Conservation (phyloP, 2,888 invertebrate species). For the Nephrotoma flavescens region DNA sequence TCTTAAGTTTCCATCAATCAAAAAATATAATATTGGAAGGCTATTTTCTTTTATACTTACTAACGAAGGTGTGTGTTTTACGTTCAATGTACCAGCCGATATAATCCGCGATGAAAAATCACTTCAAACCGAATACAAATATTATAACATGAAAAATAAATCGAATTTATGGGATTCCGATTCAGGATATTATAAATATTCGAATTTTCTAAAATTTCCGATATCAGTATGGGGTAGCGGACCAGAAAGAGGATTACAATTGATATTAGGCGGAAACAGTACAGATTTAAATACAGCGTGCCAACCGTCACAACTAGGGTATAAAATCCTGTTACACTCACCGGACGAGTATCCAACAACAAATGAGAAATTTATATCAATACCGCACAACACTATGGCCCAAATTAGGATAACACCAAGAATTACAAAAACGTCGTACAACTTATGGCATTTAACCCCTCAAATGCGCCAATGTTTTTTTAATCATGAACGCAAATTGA, state of each 20-base stretch:
- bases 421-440: constrained; percentile 58
- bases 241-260: constrained; percentile 45
- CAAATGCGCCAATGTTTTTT: constrained; percentile 45
- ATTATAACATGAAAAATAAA: neutral
- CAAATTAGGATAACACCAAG: constrained; percentile 57
- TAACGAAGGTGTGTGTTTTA: neutral
- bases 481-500: constrained; percentile 40
- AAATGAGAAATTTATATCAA: constrained; percentile 34
- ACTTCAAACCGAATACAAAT: neutral
- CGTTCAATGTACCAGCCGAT: neutral
- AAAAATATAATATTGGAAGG: too few relatives aligned
- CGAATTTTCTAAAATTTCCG: neutral
- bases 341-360: neutral
- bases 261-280: constrained; percentile 42
- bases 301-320: neutral
- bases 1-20: too few relatives aligned
- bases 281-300: constrained; percentile 6
- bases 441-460: constrained; percentile 45
- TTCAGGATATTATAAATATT: neutral
- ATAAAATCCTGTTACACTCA: neutral
- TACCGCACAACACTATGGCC: constrained; percentile 53
- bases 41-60: neutral
- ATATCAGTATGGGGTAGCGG: constrained; percentile 33
- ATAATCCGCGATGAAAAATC: neutral
- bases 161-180: neutral